phyloP scores from a whole-genome alignment of 2,113 vertebrate genomes.

The Capreolus pygargus region DNA sequence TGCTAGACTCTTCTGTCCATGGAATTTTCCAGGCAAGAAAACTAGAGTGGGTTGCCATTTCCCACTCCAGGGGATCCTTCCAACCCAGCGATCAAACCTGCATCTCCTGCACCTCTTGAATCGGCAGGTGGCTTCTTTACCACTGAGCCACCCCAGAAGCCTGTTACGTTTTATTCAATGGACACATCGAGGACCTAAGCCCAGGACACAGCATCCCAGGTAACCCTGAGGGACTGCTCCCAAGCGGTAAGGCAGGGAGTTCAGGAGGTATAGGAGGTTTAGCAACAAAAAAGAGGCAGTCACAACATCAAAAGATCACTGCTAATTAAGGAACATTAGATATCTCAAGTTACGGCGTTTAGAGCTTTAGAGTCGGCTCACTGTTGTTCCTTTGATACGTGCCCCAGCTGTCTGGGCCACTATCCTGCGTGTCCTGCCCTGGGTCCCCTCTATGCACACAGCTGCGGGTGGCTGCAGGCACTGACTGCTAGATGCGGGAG shows the following conservation, averaged over 20 bases:
- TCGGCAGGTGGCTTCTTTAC: background rate
- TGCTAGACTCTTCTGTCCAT: background rate
- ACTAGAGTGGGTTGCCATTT: background rate
- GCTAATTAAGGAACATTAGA: background rate
- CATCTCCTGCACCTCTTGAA: background rate
- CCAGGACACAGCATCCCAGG: background rate
- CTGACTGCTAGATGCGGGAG: background rate
- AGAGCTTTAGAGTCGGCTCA: background rate
- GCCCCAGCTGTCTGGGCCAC: background rate
- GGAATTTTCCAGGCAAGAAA: background rate
- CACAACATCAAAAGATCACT: background rate
- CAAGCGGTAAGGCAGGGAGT: too few species aligned
- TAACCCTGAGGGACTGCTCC: background rate
- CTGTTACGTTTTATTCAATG: background rate
- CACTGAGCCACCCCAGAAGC: background rate
- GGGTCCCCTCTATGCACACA: accelerated
- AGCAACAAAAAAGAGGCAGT: background rate
- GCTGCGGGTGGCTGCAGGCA: background rate
- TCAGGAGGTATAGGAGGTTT: background rate
- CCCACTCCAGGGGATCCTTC: background rate
- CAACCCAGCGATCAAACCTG: background rate
- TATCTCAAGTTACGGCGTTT: accelerated
- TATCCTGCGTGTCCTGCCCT: accelerated
- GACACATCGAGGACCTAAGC: background rate
- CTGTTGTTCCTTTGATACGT: accelerated